Conservation (phyloP, 2,797 vertebrate genomes). For the Lycodopsis pacificus region DNA sequence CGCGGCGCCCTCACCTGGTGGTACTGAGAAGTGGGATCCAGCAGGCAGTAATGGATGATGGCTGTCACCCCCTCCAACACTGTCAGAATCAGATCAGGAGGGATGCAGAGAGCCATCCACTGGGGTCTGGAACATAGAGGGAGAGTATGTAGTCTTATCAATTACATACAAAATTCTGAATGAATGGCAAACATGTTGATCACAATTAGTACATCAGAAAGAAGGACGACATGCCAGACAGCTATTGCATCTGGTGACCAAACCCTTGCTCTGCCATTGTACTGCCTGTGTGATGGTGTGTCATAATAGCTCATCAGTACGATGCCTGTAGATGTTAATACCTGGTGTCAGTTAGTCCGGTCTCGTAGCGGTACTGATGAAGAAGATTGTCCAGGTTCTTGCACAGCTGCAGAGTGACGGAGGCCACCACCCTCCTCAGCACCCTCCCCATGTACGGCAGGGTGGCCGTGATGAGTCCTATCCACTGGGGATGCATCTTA, state of each 20-base stretch:
- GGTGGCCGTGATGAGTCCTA: slow-evolving; percentile 94
- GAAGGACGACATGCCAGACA: not conserved
- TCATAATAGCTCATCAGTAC: not conserved
- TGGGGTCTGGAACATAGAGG: slow-evolving; percentile 85
- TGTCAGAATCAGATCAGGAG: slow-evolving; percentile 96
- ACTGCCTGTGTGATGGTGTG: not conserved
- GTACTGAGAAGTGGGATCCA: slow-evolving; percentile 96
- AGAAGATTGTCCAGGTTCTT: slow-evolving; percentile 97
- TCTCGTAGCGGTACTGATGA: slow-evolving; percentile 97
- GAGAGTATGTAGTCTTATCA: not conserved
- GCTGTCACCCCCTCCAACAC: slow-evolving; percentile 96
- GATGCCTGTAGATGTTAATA: slow-evolving; percentile 61
- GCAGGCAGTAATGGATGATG: slow-evolving; percentile 97
- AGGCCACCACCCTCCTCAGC: slow-evolving; percentile 94
- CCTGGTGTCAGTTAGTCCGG: slow-evolving; percentile 91
- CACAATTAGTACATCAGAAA: not conserved
- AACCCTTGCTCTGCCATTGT: not conserved
- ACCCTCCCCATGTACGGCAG: slow-evolving; percentile 98
- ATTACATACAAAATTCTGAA: not conserved
- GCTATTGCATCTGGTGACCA: slow-evolving; percentile 56
- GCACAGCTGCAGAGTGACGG: slow-evolving; percentile 97
- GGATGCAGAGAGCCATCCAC: slow-evolving; percentile 96
- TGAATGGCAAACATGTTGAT: not conserved
- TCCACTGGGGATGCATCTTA: slow-evolving; percentile 99
- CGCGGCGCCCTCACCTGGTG: slow-evolving; percentile 90